Conservation (phyloP, 2,113 vertebrate species). For the Ranitomeya imitator region DNA sequence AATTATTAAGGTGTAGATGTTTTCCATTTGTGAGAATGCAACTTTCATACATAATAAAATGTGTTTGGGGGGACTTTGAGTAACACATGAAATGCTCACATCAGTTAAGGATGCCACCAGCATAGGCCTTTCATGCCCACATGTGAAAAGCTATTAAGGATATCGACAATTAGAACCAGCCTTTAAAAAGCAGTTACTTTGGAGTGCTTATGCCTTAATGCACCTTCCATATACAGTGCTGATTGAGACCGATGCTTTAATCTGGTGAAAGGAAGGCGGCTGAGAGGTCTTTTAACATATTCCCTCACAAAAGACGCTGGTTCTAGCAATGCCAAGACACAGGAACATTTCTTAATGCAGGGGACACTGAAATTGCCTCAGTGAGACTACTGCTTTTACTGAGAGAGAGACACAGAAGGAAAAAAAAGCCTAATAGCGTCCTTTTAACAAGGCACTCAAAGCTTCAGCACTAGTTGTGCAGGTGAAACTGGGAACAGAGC, state of each 20-base stretch:
- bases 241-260: constrained; percentile 45
- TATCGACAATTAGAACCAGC: constrained; percentile 29
- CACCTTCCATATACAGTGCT: constrained; percentile 36
- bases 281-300: constrained; percentile 76
- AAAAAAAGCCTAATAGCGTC: constrained; percentile 73
- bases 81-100: constrained; percentile 14
- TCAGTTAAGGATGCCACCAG: background rate
- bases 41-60: background rate
- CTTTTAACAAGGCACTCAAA: constrained; percentile 76
- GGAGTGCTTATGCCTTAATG: constrained; percentile 50
- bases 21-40: background rate
- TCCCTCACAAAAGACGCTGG: constrained; percentile 77
- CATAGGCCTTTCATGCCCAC: constrained; percentile 25
- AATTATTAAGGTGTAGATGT: background rate
- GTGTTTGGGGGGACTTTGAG: background rate
- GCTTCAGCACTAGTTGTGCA: constrained; percentile 69
- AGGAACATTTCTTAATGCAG: constrained; percentile 74
- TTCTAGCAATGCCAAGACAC: constrained; percentile 67
- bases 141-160: constrained; percentile 48
- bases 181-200: constrained; percentile 23
- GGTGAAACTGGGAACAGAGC: constrained; percentile 67
- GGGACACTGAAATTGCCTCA: constrained; percentile 67
- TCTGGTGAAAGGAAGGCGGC: constrained; percentile 63
- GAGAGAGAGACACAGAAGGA: constrained; percentile 39
- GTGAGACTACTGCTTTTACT: constrained; percentile 66